Conservation (phyloP, 2,888 invertebrate species). For the Heliconius hortense region DNA sequence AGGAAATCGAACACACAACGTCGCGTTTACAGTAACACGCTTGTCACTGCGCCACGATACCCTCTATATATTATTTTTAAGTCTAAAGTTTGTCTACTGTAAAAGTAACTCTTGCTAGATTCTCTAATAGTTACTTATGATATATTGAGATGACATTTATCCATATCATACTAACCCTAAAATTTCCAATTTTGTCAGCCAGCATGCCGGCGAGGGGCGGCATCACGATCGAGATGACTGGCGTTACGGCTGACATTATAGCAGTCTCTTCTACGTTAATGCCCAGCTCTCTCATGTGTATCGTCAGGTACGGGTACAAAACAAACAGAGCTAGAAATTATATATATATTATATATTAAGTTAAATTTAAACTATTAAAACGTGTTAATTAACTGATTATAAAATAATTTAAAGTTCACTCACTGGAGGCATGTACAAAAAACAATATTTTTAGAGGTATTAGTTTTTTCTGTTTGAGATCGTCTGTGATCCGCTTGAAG, state of each 20-base stretch:
- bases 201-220: slow-evolving; percentile 89
- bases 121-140: neutral
- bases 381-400: too few relatives aligned
- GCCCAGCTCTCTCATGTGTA: slow-evolving; percentile 90
- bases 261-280: slow-evolving; percentile 90
- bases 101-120: neutral
- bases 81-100: too few relatives aligned
- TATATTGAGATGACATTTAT: neutral
- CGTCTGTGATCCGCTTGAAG: slow-evolving; percentile 85
- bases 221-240: slow-evolving; percentile 88
- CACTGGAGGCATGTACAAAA: slow-evolving; percentile 90
- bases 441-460: slow-evolving; percentile 88
- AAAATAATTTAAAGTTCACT: slow-evolving; percentile 64
- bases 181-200: slow-evolving; percentile 91
- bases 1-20: too few relatives aligned
- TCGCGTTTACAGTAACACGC: too few relatives aligned
- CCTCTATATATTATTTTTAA: too few relatives aligned
- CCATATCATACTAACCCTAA: slow-evolving; percentile 83
- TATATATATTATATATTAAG: too few relatives aligned
- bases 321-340: slow-evolving; percentile 84
- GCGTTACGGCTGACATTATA: slow-evolving; percentile 89
- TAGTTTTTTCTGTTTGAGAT: slow-evolving; percentile 87
- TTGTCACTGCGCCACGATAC: too few relatives aligned
- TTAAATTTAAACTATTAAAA: too few relatives aligned
- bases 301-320: slow-evolving; percentile 89